Percentiles rank a stretch among this genome's conserved stretches.
Conservation (phyloP, 2,888 invertebrate species). For the Caenorhabditis becei region DNA sequence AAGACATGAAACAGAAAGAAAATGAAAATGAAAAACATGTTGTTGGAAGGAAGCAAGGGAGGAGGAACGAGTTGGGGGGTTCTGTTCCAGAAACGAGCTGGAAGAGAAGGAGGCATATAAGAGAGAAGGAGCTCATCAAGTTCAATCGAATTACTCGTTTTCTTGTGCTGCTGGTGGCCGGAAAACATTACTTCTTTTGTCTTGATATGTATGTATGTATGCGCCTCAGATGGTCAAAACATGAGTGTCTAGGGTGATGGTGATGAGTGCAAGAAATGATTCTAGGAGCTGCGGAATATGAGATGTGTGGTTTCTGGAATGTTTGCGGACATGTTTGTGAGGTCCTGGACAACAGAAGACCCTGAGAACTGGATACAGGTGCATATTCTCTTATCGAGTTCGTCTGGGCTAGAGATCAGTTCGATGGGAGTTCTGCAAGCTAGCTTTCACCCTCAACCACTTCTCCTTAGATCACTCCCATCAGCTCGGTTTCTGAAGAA, state of each 20-base stretch:
- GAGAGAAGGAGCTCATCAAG: constrained; percentile 12
- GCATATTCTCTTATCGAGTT: too few species aligned
- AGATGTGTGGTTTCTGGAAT: too few species aligned
- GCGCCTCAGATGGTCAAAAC: background rate
- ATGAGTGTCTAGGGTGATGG: background rate
- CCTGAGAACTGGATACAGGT: too few species aligned
- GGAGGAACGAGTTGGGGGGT: background rate
- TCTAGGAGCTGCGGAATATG: too few species aligned
- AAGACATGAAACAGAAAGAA: constrained; percentile 7
- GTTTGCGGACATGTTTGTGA: too few species aligned
- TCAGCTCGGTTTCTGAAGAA: too few species aligned
- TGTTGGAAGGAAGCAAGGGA: background rate
- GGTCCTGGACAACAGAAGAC: too few species aligned
- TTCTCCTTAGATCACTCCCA: too few species aligned
- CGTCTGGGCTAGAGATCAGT: too few species aligned
- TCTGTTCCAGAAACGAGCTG: background rate
- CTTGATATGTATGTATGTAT: background rate
- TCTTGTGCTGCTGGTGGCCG: background rate
- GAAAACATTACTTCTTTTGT: constrained; percentile 2
- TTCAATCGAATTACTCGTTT: constrained; percentile 15
- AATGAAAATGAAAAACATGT: constrained; percentile 36
- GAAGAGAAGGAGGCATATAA: background rate
- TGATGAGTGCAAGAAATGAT: too few species aligned
- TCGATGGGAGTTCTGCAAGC: too few species aligned
- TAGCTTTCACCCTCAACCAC: too few species aligned